phyloP scores from a whole-genome alignment of 2,888 invertebrate species.

The Chelonus formosanus region DNA sequence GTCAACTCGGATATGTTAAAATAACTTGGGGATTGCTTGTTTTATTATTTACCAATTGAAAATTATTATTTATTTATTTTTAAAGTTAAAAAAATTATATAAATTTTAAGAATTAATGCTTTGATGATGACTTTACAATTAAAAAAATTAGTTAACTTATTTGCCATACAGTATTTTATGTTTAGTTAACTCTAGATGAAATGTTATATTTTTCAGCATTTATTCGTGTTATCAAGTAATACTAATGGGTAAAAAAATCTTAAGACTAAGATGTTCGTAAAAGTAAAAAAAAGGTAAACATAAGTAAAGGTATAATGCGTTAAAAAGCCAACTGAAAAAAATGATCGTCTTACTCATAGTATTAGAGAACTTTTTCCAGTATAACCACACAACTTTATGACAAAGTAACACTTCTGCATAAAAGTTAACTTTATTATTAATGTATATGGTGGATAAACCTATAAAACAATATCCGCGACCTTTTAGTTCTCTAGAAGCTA shows the following conservation, averaged over 20 bases:
- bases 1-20: too few relatives aligned
- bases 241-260: constrained; percentile 11
- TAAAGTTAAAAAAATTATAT: too few relatives aligned
- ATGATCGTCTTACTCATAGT: background rate
- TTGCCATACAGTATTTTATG: too few relatives aligned
- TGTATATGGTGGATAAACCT: background rate
- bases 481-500: too few relatives aligned
- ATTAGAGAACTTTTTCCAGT: constrained; percentile 14
- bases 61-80: too few relatives aligned
- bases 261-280: background rate
- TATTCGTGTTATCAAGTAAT: background rate
- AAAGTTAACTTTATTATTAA: constrained; percentile 17
- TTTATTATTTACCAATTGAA: too few relatives aligned
- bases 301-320: constrained; percentile 10
- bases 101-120: too few relatives aligned
- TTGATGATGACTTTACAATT: too few relatives aligned
- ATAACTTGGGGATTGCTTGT: too few relatives aligned
- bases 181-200: too few relatives aligned
- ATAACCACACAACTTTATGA: background rate
- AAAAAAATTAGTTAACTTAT: too few relatives aligned
- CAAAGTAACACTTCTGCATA: background rate
- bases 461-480: background rate
- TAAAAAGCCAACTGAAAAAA: background rate
- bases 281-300: constrained; percentile 1
- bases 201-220: too few relatives aligned